Evolutionary conservation across 37 sponge, comb jelly and placozoan species (phyloP), one percentile per base, ranked within the genome.

Genomic region (Trichoplax adhaerens): DNA sequence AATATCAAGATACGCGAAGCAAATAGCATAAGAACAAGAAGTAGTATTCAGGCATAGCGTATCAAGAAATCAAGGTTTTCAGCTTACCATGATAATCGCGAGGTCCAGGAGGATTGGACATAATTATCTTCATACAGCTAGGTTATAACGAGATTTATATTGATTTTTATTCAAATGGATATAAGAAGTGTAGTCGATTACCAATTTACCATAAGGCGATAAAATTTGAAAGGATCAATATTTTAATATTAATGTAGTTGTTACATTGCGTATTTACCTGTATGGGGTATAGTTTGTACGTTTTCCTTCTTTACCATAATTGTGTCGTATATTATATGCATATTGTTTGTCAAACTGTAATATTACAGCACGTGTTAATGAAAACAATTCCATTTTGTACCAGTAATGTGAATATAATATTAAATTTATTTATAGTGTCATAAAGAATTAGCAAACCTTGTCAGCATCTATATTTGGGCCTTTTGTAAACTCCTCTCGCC

Each of bases 221-320:
- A 29, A 29, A 29, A 29, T 29, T 29, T 29, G 52, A 66, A 7
- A 66, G 12, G 5, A 7, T 50, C 10, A 12, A 60, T 60, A 8
- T 12, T 60, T 60, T 12, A 60, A 8, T 12, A 12, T 12, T 60
- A 8, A 60, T 8, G 62, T 12, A 12, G 12, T 12, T 60, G 12
- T 12, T 12, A 12, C 62, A 60, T 60, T 8, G 12, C 8, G 8
- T 12, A 12, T 8, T 48, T 62, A 79, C 74, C 88, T 85, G 80
- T 95, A 95, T 48, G 97, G 79, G 0, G 83, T 87, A 80, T 91
- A 87, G 84, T 85, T 85, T 10, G 83, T 71, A 54, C 92, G 75
- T 79, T 91, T 91, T 6, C 97, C 97, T 70, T 95, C 97, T 66
- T 85, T 87, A 0, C 97, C 97, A 68, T 87, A 95, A 58, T 71